These are phyloP conservation scores for Gadopsis marmoratus DNA, from an alignment of 2,797 vertebrate species.

Conservation along the genomic window DNA sequence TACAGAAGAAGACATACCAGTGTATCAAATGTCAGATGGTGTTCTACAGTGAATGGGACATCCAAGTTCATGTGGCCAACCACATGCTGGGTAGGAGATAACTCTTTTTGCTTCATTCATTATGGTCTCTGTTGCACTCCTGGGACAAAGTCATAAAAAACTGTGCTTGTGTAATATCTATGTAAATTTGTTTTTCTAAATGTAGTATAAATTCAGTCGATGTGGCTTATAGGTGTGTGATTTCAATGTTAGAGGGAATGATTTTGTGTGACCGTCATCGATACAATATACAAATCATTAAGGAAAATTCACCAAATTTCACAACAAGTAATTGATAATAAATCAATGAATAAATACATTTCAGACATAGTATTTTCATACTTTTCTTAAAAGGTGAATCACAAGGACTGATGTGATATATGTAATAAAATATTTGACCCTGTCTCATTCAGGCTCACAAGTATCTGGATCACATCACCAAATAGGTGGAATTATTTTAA, in stretches of 20 bases:
- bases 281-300: slow-evolving; percentile 45
- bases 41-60: slow-evolving; percentile 99
- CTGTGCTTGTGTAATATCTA: slow-evolving; percentile 45
- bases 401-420: slow-evolving; percentile 66
- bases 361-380: slow-evolving; percentile 45
- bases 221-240: slow-evolving; percentile 47
- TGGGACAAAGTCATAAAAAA: slow-evolving; percentile 52
- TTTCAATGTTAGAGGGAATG: slow-evolving; percentile 49
- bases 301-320: slow-evolving; percentile 45
- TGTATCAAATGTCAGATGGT: slow-evolving; percentile 99
- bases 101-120: slow-evolving; percentile 48
- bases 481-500: slow-evolving; percentile 84
- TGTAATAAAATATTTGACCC: slow-evolving; percentile 82
- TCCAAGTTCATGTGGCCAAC: slow-evolving; percentile 99
- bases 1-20: slow-evolving; percentile 99
- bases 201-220: slow-evolving; percentile 41
- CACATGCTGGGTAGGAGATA: slow-evolving; percentile 98
- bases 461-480: slow-evolving; percentile 82
- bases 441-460: slow-evolving; percentile 83
- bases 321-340: slow-evolving; percentile 40
- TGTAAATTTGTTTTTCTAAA: slow-evolving; percentile 44
- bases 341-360: slow-evolving; percentile 28
- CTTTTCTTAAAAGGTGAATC: slow-evolving; percentile 57
- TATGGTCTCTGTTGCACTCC: slow-evolving; percentile 52
- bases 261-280: slow-evolving; percentile 47